Evolutionary conservation across 2,888 invertebrate genomes (phyloP), one percentile per base, ranked within the genome.

Genomic region (Auanema sp.): DNA sequence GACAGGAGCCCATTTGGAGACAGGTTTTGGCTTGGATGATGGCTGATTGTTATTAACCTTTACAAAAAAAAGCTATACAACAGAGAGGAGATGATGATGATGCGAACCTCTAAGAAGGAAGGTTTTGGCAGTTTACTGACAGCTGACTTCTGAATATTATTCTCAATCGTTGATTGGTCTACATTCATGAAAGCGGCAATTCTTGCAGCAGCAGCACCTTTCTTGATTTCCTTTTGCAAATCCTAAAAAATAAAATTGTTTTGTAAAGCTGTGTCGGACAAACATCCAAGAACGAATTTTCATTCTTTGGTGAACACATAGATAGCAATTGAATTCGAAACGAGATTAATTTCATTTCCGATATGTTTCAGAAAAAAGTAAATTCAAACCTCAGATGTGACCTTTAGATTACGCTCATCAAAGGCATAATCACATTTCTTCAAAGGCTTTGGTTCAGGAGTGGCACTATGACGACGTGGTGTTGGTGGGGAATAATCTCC

Each of bases 1-100:
- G 6, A 73, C 73, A 10, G 61, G 63, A 42, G 69, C 71, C 73
- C 73, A 73, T 50, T 73, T 73, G 10, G 73, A 73, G 11, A 69
- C 69, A 43, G 72, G 68, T 49, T 71, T 73, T 44, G 69, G 69
- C 52, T 66, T 70, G 25, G 42, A 21, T 5, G 60, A 23, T 43
- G 52, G 25, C 11, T 62, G 53, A n/a, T 51, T 55, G 52, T 73
- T 73, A 51, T 73, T 73, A n/a, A 73, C 70, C 58, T 69, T 66
- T 59, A 14, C n/a, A 24, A 60, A 33, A 11, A 47, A 33, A 33
- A 8, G 8, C 33, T 33, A 33, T 33, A 33, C 4, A 33, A 33
- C 8, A 33, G 33, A 33, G 33, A 33, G 33, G 33, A 33, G 8
- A 33, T n/a, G n/a, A n/a, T n/a, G n/a, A 33, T 33, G 33, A 33